These are phyloP conservation scores for Chondrosia reniformis DNA, from an alignment of 37 sponge, comb jelly and placozoan genomes.

Conservation along the genomic window DNA sequence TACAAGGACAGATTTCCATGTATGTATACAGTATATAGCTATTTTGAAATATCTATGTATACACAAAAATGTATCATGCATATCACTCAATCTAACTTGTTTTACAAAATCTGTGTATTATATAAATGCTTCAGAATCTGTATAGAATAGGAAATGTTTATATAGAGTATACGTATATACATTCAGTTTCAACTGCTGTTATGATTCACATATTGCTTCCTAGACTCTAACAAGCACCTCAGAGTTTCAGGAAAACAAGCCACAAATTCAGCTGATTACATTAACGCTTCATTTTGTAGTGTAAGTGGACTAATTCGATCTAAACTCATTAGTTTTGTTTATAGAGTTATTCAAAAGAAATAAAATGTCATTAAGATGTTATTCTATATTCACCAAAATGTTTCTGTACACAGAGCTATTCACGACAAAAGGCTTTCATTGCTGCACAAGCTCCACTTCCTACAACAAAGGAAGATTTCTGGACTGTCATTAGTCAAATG, in stretches of 20 bases:
- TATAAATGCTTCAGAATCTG: no score
- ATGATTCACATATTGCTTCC: no score
- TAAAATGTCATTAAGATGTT: not conserved
- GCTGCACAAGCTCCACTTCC: constrained; percentile 9
- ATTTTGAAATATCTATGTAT: no score
- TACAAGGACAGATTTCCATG: constrained; percentile 16
- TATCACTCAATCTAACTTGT: not conserved
- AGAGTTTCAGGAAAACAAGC: not conserved
- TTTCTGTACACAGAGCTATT: no score
- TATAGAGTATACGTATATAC: no score
- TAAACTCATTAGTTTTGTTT: not conserved
- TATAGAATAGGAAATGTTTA: no score
- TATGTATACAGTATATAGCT: not conserved
- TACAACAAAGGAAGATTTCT: not conserved
- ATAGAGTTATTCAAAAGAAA: not conserved
- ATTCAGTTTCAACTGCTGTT: no score
- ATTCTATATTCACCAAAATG: no score
- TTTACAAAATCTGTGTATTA: not conserved
- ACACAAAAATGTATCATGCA: no score
- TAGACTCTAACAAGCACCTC: no score
- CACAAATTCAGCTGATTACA: not conserved
- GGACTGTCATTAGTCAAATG: not conserved
- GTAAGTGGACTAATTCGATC: not conserved
- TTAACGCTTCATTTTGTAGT: not conserved
- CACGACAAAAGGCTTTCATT: not conserved